These are phyloP conservation scores for Drosophila orosa DNA, from an alignment of 1,140 invertebrate species.

Conservation along the genomic window DNA sequence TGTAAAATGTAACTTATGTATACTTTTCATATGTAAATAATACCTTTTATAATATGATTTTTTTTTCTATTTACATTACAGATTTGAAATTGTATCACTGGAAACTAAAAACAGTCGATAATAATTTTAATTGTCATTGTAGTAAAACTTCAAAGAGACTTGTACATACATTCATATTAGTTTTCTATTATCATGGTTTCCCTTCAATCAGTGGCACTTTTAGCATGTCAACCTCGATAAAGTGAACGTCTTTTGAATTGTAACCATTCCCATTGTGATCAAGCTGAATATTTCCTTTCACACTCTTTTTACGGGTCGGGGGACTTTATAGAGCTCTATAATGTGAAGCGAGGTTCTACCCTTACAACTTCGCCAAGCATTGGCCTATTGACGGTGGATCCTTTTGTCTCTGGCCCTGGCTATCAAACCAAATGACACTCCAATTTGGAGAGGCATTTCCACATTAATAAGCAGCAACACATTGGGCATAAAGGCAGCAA, in stretches of 20 bases:
- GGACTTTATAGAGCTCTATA: constrained; percentile 24
- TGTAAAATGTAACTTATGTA: neutral
- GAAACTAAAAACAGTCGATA: neutral
- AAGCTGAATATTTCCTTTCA: constrained; percentile 50
- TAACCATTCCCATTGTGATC: constrained; percentile 40
- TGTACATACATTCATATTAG: constrained; percentile 16
- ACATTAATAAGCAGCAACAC: constrained; percentile 78
- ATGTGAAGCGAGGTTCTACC: constrained; percentile 44
- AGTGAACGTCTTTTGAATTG: constrained; percentile 43
- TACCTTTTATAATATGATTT: neutral
- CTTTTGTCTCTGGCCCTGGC: constrained; percentile 35
- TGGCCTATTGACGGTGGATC: constrained; percentile 51
- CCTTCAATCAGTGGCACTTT: constrained; percentile 39
- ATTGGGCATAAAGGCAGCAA: constrained; percentile 63
- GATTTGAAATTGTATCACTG: neutral
- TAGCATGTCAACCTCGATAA: constrained; percentile 46
- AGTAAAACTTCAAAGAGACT: constrained; percentile 13
- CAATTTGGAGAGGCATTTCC: constrained; percentile 81
- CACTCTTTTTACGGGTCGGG: constrained; percentile 49
- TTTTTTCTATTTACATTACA: neutral
- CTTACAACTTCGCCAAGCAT: constrained; percentile 36
- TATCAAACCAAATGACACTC: constrained; percentile 74
- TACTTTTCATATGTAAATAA: no score
- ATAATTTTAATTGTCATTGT: constrained; percentile 21
- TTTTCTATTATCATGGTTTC: constrained; percentile 33